These are phyloP conservation scores for Tubiluchus corallicola DNA, from an alignment of 2,888 invertebrate species.

Conservation along the genomic window DNA sequence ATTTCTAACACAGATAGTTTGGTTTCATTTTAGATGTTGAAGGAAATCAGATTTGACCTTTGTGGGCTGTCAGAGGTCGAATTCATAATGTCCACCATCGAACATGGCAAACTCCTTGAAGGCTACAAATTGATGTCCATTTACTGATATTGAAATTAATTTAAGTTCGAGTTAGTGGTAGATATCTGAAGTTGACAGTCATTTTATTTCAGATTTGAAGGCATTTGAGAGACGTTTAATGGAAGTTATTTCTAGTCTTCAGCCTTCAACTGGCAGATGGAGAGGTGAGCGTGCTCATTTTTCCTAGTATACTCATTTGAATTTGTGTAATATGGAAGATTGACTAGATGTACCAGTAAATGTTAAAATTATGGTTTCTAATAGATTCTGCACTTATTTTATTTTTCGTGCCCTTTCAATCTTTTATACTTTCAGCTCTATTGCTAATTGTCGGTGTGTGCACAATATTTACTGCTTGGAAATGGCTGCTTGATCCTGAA, in stretches of 20 bases:
- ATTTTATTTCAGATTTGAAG: constrained; percentile 70
- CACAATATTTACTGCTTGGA: constrained; percentile 83
- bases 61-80: too few species aligned
- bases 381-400: neutral
- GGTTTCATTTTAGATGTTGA: too few species aligned
- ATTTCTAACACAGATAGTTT: too few species aligned
- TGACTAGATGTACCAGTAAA: too few species aligned
- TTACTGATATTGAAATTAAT: too few species aligned
- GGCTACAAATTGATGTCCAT: too few species aligned
- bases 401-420: constrained; percentile 5
- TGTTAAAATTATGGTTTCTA: constrained; percentile 11
- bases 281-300: constrained; percentile 46
- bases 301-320: neutral
- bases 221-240: constrained; percentile 91
- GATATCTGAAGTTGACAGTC: too few species aligned
- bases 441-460: constrained; percentile 67
- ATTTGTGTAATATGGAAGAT: neutral
- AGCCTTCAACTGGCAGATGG: constrained; percentile 87
- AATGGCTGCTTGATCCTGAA: constrained; percentile 83
- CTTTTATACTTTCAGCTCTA: constrained; percentile 42
- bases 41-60: too few species aligned
- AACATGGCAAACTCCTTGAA: too few species aligned
- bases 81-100: too few species aligned
- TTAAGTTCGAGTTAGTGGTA: too few species aligned
- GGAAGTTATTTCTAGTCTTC: constrained; percentile 86